phyloP scores from a whole-genome alignment of 2,113 vertebrate genomes.

The Gymnocephalus cernua region DNA sequence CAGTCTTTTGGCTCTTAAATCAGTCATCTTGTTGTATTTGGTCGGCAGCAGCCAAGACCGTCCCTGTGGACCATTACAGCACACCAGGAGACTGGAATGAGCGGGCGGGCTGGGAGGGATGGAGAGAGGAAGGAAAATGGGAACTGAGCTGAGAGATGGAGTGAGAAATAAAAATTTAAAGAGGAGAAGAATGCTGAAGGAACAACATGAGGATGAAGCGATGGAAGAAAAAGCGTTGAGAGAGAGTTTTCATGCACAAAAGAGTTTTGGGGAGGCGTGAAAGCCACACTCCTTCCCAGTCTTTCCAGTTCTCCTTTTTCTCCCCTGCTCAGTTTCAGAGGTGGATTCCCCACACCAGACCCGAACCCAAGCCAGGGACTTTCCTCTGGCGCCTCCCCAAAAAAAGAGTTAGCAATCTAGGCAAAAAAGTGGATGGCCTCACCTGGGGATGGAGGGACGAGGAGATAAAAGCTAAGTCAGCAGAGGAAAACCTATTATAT shows the following conservation, averaged over 20 bases:
- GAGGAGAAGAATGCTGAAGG: conserved; percentile 32
- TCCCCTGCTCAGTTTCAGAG: conserved; percentile 38
- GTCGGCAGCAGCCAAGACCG: conserved; percentile 66
- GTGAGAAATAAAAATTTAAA: conserved; percentile 48
- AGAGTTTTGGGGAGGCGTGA: conserved; percentile 6
- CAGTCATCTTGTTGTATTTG: conserved; percentile 65
- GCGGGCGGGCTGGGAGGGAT: conserved; percentile 6
- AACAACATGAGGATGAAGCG: conserved; percentile 36
- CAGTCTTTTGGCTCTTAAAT: conserved; percentile 58
- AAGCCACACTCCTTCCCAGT: conserved; percentile 18
- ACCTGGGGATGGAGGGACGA: conserved; percentile 49
- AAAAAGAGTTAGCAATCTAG: conserved; percentile 45
- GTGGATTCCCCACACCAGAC: conserved; percentile 59
- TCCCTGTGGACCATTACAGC: conserved; percentile 66
- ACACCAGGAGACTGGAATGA: conserved; percentile 39
- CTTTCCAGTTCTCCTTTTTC: conserved; percentile 36
- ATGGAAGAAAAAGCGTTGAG: conserved; percentile 9
- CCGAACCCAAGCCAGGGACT: conserved; percentile 66
- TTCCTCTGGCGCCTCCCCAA: conserved; percentile 62
- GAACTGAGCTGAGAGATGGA: conserved; percentile 40
- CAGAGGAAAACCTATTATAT: conserved; percentile 13
- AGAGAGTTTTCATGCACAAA: background rate
- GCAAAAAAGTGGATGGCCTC: conserved; percentile 36
- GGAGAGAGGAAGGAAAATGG: conserved; percentile 16
- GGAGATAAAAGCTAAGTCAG: background rate